A percentile compares a stretch with the other conserved stretches of the same genome.
Conservation (phyloP, 2,113 vertebrate species). For the Microcebus tavaratra region DNA sequence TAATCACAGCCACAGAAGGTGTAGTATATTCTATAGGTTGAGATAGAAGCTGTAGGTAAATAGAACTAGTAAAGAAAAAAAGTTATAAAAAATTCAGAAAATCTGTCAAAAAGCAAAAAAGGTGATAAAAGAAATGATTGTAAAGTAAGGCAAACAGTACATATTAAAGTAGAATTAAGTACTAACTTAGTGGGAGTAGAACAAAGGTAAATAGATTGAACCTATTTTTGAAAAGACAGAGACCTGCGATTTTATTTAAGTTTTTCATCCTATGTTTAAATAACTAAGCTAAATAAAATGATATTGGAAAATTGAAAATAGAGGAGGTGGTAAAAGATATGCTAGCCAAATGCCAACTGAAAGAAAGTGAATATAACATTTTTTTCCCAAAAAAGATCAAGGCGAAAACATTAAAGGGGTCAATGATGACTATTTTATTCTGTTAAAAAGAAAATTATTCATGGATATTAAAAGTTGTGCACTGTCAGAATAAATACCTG, state of each 20-base stretch:
- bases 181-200: background rate
- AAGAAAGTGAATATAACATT: background rate
- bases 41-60: background rate
- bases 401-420: background rate
- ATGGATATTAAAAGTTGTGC: background rate
- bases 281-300: background rate
- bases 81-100: background rate
- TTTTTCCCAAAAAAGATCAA: background rate
- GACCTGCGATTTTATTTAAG: background rate
- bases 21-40: background rate
- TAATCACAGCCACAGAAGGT: background rate
- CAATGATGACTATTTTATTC: background rate
- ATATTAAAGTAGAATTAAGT: background rate
- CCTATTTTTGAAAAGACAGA: background rate
- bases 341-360: background rate
- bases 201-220: conserved; percentile 2
- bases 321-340: background rate
- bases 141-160: background rate
- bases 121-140: background rate
- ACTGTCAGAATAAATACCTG: background rate
- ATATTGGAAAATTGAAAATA: background rate
- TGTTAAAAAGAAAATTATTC: background rate
- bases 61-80: background rate
- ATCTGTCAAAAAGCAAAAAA: background rate
- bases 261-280: background rate